Evolutionary conservation across 2,113 vertebrate species (phyloP), one percentile per base, ranked within the genome.

Genomic region (Dicentrarchus labrax): DNA sequence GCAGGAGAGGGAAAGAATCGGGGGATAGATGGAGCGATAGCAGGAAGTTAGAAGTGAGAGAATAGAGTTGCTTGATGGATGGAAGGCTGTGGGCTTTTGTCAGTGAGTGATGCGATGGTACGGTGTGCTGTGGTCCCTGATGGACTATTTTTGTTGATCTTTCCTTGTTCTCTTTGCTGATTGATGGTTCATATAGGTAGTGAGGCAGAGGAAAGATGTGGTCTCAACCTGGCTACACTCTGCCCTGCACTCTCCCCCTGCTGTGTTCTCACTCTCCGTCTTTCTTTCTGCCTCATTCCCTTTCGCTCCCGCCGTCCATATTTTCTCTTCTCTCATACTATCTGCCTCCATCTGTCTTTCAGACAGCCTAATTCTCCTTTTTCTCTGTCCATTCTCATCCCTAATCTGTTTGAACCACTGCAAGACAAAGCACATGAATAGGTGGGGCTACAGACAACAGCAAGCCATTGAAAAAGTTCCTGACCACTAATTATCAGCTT

Each of bases 131-230:
- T 72, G 84, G 83, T 91, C 90, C 79, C 89, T 70, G 85, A 65
- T 85, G 91, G 84, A 76, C 71, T 89, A 24, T 86, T 89, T 88
- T 79, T 93, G 91, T 93, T 94, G 84, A 89, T 88, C 83, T 91
- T 92, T 90, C 89, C 85, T 90, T 88, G 83, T 91, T 93, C 89
- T 89, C 66, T 70, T 86, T 3, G 62, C 85, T 93, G 94, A 94
- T 89, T 90, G 85, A 94, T 93, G 86, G 87, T 45, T 65, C 47
- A 39, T 85, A 54, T 79, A 70, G 85, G 78, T 86, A 92, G 87
- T 91, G 86, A 94, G 88, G 84, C 89, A 22, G 78, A 88, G 86
- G 75, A 70, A 84, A 92, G 87, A 91, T 86, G 92, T 86, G 91
- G 86, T 88, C 85, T 78, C 74, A 83, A 72, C 82, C 84, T 82